Evolutionary conservation across 1,140 invertebrate genomes (phyloP).

Genomic region (Aphis craccivora): DNA sequence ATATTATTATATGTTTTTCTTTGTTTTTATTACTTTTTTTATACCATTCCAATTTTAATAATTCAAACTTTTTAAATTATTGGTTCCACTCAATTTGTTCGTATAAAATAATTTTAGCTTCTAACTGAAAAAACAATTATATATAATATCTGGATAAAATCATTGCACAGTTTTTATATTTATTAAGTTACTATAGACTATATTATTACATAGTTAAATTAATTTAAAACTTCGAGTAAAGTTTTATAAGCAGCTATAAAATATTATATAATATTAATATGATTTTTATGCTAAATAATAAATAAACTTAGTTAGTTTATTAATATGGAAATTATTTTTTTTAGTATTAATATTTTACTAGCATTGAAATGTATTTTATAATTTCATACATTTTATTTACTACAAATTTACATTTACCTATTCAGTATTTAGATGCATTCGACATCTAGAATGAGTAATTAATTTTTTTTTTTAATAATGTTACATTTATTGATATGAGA

Average conservation of each 20-base stretch:
- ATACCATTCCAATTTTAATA: neutral
- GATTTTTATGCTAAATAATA: too few species aligned
- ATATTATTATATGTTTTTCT: neutral
- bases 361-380: too few species aligned
- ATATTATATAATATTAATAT: neutral
- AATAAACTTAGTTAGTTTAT: too few species aligned
- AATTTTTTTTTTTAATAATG: too few species aligned
- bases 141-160: neutral
- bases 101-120: neutral
- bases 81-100: conserved; percentile 7
- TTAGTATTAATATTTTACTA: too few species aligned
- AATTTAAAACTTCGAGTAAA: neutral
- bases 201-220: neutral
- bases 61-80: conserved; percentile 8
- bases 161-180: neutral
- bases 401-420: too few species aligned
- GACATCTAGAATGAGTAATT: too few species aligned
- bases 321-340: too few species aligned
- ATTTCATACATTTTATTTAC: too few species aligned
- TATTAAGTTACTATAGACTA: neutral
- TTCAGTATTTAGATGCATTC: too few species aligned
- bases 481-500: too few species aligned
- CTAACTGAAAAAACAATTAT: neutral
- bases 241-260: neutral
- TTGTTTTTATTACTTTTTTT: conserved; percentile 1